phyloP scores from a whole-genome alignment of 2,113 vertebrate species.

The Labeo rohita region DNA sequence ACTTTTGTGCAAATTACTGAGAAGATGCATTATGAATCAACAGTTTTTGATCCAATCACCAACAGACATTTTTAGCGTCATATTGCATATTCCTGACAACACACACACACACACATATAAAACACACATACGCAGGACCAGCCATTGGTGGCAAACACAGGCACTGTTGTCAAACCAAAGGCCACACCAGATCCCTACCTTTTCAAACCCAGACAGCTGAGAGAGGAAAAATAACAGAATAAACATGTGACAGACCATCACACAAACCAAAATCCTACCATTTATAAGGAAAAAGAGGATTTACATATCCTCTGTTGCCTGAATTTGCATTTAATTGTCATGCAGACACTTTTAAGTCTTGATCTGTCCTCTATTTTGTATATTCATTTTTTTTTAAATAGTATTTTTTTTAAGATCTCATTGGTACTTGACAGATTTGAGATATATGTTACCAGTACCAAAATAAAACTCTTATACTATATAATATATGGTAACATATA shows the following conservation, averaged over 20 bases:
- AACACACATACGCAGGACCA: constrained; percentile 48
- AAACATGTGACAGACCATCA: constrained; percentile 73
- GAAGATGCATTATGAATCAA: neutral
- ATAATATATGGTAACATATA: neutral
- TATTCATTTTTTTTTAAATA: neutral
- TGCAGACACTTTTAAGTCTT: neutral
- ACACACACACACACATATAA: constrained; percentile 22
- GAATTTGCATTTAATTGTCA: neutral
- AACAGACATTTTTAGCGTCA: constrained; percentile 29
- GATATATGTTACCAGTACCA: neutral
- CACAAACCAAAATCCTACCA: constrained; percentile 63
- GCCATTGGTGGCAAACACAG: constrained; percentile 59
- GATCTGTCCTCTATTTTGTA: neutral
- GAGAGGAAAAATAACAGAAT: constrained; percentile 78
- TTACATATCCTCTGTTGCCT: neutral
- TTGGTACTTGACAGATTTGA: neutral
- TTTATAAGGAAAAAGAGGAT: neutral
- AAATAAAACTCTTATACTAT: neutral
- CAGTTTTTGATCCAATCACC: constrained; percentile 53
- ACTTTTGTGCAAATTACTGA: neutral
- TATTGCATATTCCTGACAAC: constrained; percentile 18
- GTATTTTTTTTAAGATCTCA: neutral
- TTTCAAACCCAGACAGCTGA: constrained; percentile 88
- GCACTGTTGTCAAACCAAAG: constrained; percentile 68
- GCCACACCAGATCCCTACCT: constrained; percentile 76